A percentile compares a stretch with the other conserved stretches of the same genome.
Conservation (phyloP, 2,113 vertebrate genomes). For the Prunella himalayana region DNA sequence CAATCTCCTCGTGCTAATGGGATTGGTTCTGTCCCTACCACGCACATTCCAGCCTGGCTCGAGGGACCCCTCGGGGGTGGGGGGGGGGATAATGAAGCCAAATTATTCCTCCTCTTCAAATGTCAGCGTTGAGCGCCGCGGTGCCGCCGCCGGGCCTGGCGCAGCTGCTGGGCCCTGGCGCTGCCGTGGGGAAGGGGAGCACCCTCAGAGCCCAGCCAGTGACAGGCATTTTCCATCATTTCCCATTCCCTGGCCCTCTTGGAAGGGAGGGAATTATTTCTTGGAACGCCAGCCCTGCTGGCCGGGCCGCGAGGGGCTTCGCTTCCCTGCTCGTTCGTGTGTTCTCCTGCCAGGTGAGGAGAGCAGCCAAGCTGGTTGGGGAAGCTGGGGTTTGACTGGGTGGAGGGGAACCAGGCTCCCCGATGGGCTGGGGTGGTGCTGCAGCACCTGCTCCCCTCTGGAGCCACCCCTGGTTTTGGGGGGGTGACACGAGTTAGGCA, state of each 20-base stretch:
- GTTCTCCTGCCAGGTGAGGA: slow-evolving; percentile 53
- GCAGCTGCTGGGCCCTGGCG: slow-evolving; percentile 17
- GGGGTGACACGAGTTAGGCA: rapidly evolving
- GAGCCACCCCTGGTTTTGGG: rapidly evolving
- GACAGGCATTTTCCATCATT: slow-evolving; percentile 19
- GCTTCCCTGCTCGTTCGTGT: not conserved
- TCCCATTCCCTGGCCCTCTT: slow-evolving; percentile 15
- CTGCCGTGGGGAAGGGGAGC: not conserved
- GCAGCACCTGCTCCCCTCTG: not conserved
- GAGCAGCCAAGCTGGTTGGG: not conserved
- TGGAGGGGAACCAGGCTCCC: not conserved
- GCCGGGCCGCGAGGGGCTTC: not conserved
- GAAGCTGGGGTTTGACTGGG: not conserved
- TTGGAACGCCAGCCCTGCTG: not conserved
- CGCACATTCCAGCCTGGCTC: slow-evolving; percentile 61
- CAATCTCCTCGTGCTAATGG: slow-evolving; percentile 59
- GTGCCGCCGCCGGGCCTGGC: slow-evolving; percentile 10
- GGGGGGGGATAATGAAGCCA: slow-evolving; percentile 9
- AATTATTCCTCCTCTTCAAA: slow-evolving; percentile 3
- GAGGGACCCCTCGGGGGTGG: not conserved
- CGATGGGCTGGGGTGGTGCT: rapidly evolving
- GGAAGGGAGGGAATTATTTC: not conserved
- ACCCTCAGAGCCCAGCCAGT: not conserved
- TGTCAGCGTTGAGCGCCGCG: not conserved
- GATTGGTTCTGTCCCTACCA: slow-evolving; percentile 66